These are phyloP conservation scores for Prochilodus magdalenae DNA, from an alignment of 2,113 vertebrate genomes.

Conservation along the genomic window DNA sequence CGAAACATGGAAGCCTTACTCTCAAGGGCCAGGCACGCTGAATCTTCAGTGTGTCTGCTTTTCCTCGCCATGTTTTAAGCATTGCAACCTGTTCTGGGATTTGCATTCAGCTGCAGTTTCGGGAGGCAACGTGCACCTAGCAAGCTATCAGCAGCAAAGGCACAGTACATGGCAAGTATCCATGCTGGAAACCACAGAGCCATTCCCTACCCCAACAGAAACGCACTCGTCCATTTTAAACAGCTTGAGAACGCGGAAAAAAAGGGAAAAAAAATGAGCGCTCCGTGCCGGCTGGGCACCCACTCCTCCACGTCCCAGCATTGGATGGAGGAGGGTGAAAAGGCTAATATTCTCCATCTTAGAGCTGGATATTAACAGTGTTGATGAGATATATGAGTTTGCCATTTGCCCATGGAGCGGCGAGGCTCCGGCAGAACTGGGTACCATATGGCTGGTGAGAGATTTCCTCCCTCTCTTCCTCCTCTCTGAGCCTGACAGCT, in stretches of 20 bases:
- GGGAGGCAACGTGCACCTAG: conserved; percentile 17
- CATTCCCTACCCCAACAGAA: conserved; percentile 12
- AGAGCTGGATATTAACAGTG: conserved; percentile 79
- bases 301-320: conserved; percentile 27
- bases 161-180: conserved; percentile 42
- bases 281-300: conserved; percentile 20
- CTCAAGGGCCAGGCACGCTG: conserved; percentile 66
- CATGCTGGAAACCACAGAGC: conserved; percentile 30
- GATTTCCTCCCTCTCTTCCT: conserved; percentile 85
- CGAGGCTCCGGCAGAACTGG: conserved; percentile 86
- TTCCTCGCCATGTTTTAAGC: conserved; percentile 49
- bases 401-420: conserved; percentile 82
- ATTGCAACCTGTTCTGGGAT: conserved; percentile 57
- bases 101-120: conserved; percentile 42
- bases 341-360: conserved; percentile 71
- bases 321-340: conserved; percentile 55
- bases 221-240: conserved; percentile 20
- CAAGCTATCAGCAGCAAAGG: conserved; percentile 21
- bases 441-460: conserved; percentile 94
- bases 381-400: conserved; percentile 83
- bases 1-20: conserved; percentile 68
- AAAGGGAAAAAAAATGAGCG: not conserved
- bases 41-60: conserved; percentile 55
- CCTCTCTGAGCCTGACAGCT: conserved; percentile 90
- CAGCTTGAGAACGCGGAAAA: conserved; percentile 27